Base-by-base conservation (phyloP, 2,888 invertebrate species). In the Drosophila cracens region DNA sequence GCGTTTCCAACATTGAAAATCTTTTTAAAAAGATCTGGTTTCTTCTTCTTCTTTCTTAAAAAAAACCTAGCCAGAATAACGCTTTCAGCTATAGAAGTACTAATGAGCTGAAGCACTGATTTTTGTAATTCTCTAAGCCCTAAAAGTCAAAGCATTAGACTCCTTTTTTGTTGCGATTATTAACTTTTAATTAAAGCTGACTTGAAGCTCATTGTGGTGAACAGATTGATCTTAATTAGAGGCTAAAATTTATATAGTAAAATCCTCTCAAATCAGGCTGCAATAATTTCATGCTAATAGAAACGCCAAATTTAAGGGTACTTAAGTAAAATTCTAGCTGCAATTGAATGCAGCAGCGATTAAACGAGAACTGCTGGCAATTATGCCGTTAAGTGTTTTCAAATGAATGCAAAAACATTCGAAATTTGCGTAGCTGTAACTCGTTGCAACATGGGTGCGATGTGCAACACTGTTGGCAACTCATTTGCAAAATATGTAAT, bases 401-500 rank as follows among this genome's bases (percentile, higher is more conserved):
- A 40, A 70, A 76, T 62, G 78, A 70, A 66, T 78, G 79, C 65
- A 65, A 74, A 78, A 78, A 62, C 74, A 71, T 46, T 27, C 31
- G 46, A 40, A 74, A 67, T 56, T 70, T 54, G 43, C 48, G 69
- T 36, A 46, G 25, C 40, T 46, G 51, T 21, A 38, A 29, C 13
- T 49, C n/a, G 48, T 34, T 49, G 59, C 27, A 16, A n/a, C 33
- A 31, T 33, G 34, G 46, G 40, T 49, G 61, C 56, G 70, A 29
- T 67, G 74, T 68, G 69, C 64, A 69, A 71, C 85, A 78, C 71
- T 81, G 82, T 79, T 76, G 74, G 79, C 74, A 82, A 82, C 79
- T 79, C 76, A 81, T 83, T 81, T 83, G 72, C 82, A 73, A 79
- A 79, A 82, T 83, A 82, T 83, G 83, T 84, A 89, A 87, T 87